Base-by-base conservation (phyloP, 2,888 invertebrate genomes). In the Noctua comes region DNA sequence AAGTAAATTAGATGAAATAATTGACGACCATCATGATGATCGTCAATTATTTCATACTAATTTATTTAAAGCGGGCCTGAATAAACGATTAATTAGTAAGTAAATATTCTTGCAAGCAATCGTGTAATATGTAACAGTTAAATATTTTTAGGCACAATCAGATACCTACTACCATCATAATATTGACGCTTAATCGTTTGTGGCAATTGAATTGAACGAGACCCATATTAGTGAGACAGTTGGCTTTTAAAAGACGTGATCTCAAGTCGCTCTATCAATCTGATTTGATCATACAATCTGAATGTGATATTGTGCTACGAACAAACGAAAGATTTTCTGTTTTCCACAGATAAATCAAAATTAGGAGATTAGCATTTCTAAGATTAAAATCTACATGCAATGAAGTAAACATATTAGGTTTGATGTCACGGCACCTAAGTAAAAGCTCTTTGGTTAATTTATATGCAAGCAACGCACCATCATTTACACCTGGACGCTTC, bases 381-480 rank as follows among this genome's bases (percentile, higher is more conserved):
- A 36, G 18, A 79, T 36, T n/a, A 59, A n/a, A 40, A 76, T 73
- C 59, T 59, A 31, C 54, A 59, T 6, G 64, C 7, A 69, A 40
- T 64, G 8, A 40, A 65, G 13, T 36, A 48, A 31, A 24, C 36
- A 68, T 18, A 72, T 83, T 36, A 81, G 31, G 73, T 76, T 71
- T 24, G 69, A 78, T 82, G 87, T 83, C 79, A 83, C 65, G 59
- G 66, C 71, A 64, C 43, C 70, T 80, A 87, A 88, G 80, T 84
- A 83, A 11, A 43, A 86, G 86, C 51, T 78, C 81, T 77, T 76
- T 71, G 70, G 83, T 76, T 88, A 86, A 89, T 91, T 88, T 89
- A 88, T 87, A 78, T 43, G 43, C 76, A 82, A 78, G 88, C 80
- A 84, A 84, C 85, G 85, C 83, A 84, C 89, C 86, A 82, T 83